Evolutionary conservation across 1,140 invertebrate species (phyloP).

Genomic region (Diploscapter pachys): DNA sequence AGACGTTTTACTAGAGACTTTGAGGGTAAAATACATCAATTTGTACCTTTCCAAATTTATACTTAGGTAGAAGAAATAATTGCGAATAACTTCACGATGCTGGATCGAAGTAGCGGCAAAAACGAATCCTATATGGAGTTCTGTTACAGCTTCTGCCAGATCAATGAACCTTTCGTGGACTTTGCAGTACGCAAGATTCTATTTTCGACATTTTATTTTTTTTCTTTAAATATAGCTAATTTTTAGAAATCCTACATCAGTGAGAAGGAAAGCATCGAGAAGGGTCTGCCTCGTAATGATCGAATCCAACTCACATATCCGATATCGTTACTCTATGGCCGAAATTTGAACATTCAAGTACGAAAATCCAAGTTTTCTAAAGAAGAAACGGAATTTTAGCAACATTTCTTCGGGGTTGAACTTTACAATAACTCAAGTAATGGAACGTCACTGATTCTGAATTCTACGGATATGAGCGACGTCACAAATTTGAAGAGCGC

Average conservation of each 20-base stretch:
- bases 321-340: conserved; percentile 33
- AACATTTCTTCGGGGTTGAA: conserved; percentile 30
- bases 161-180: conserved; percentile 54
- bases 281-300: conserved; percentile 28
- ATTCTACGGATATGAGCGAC: conserved; percentile 12
- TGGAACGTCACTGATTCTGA: not conserved
- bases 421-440: conserved; percentile 11
- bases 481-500: conserved; percentile 19
- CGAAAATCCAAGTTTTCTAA: not conserved
- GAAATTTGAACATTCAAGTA: conserved; percentile 35
- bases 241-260: conserved; percentile 32
- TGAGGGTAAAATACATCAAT: conserved; percentile 36
- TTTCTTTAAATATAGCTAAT: not conserved
- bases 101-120: conserved; percentile 29
- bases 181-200: not conserved
- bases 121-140: conserved; percentile 49
- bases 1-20: conserved; percentile 26
- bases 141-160: conserved; percentile 49
- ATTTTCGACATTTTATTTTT: not conserved
- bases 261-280: conserved; percentile 19
- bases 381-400: conserved; percentile 8
- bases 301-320: conserved; percentile 37
- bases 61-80: conserved; percentile 47
- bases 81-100: conserved; percentile 47
- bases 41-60: conserved; percentile 17